phyloP scores from a whole-genome alignment of 1,140 invertebrate species.

The Stegodyphus mimosarum region DNA sequence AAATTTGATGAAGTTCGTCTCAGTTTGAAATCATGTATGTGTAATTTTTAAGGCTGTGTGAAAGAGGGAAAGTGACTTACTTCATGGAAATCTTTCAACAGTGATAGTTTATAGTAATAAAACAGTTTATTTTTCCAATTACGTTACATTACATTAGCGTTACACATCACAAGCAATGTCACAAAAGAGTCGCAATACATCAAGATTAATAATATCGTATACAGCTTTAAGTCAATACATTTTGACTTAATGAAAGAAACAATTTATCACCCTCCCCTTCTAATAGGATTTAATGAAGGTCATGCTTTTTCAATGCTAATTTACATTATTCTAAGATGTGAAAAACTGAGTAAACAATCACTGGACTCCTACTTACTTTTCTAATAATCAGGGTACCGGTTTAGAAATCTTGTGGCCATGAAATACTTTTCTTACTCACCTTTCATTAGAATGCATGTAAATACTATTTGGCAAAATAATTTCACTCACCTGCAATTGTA shows the following conservation, averaged over 20 bases:
- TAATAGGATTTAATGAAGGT: slow-evolving; percentile 39
- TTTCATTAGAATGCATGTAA: not conserved
- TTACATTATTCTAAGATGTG: slow-evolving; percentile 42
- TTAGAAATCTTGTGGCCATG: slow-evolving; percentile 8
- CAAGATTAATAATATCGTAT: slow-evolving; percentile 60
- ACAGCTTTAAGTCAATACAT: slow-evolving; percentile 52
- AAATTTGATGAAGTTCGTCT: too few species aligned
- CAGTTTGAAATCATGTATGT: too few species aligned
- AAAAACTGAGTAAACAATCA: slow-evolving; percentile 23
- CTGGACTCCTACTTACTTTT: slow-evolving; percentile 52
- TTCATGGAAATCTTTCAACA: slow-evolving; percentile 1
- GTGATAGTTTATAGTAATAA: slow-evolving; percentile 41
- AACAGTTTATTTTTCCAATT: slow-evolving; percentile 61
- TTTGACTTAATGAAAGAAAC: slow-evolving; percentile 39
- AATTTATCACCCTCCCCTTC: slow-evolving; percentile 19
- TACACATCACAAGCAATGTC: slow-evolving; percentile 60
- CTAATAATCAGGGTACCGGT: slow-evolving; percentile 29
- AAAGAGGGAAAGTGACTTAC: slow-evolving; percentile 7
- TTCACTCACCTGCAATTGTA: slow-evolving; percentile 14
- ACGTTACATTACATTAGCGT: slow-evolving; percentile 54
- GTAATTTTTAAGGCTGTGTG: too few species aligned
- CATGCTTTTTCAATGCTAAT: slow-evolving; percentile 28
- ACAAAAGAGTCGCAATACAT: slow-evolving; percentile 57
- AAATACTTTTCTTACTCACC: slow-evolving; percentile 23
- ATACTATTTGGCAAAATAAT: slow-evolving; percentile 31